These are phyloP conservation scores for Tauraco hartlaubi DNA, from an alignment of 2,797 vertebrate species.

Conservation along the genomic window DNA sequence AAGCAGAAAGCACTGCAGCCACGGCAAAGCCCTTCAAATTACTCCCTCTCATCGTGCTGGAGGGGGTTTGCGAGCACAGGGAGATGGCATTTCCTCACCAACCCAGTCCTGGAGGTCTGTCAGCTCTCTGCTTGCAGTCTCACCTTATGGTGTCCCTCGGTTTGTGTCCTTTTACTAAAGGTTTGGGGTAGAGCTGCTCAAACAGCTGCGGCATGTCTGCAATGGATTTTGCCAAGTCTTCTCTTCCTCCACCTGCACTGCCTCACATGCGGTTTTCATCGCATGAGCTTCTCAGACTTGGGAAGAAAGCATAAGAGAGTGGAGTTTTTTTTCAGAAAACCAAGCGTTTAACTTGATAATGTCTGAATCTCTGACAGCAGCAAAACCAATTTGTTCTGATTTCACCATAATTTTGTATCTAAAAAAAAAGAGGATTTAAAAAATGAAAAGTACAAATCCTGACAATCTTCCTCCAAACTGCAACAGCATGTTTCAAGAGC, in stretches of 20 bases:
- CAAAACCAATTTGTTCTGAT: not conserved
- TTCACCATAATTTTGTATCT: not conserved
- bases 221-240: not conserved
- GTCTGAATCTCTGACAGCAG: not conserved
- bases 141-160: not conserved
- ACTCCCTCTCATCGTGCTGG: not conserved
- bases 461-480: not conserved
- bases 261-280: not conserved
- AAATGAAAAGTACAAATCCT: not conserved
- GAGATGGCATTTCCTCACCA: not conserved
- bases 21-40: not conserved
- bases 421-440: not conserved
- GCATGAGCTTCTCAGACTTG: not conserved
- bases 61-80: not conserved
- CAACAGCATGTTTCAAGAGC: not conserved
- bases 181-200: not conserved
- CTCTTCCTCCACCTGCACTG: not conserved
- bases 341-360: not conserved
- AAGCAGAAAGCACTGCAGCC: not conserved
- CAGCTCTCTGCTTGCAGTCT: not conserved
- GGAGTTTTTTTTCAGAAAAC: not conserved
- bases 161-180: not conserved
- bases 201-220: fast-evolving
- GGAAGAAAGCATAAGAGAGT: not conserved
- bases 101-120: not conserved